Evolutionary conservation across 2,888 invertebrate genomes (phyloP).

Genomic region (Caenorhabditis japonica): DNA sequence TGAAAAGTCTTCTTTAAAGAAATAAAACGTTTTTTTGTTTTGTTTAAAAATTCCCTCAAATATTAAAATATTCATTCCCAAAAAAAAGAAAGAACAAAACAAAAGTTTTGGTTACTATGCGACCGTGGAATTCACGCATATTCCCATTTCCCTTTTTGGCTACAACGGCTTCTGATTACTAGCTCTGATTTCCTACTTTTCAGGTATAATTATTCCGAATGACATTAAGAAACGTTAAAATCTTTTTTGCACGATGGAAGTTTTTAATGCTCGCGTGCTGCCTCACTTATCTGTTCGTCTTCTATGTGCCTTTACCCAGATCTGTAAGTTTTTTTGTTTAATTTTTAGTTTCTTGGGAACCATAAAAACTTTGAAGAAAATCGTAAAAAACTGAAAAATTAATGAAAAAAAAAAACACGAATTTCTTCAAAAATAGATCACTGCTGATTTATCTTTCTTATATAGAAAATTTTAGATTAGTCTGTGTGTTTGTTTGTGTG

Average conservation of each 20-base stretch:
- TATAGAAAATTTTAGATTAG: no score
- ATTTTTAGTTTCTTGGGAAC: no score
- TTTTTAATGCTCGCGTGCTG: conserved; percentile 51
- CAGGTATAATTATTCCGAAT: conserved; percentile 50
- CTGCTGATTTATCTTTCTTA: no score
- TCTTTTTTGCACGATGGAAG: conserved; percentile 50
- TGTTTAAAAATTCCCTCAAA: no score
- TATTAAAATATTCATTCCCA: not conserved
- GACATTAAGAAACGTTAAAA: conserved; percentile 29
- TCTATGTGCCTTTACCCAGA: conserved; percentile 40
- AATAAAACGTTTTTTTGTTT: no score
- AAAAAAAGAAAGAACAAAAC: not conserved
- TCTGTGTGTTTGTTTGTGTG: no score
- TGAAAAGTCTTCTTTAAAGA: no score
- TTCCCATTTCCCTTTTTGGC: not conserved
- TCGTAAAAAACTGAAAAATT: no score
- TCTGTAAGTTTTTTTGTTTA: conserved; percentile 30
- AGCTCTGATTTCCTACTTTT: conserved; percentile 4
- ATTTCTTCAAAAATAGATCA: no score
- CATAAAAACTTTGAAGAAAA: no score
- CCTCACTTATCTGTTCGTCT: conserved; percentile 48
- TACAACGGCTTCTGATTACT: no score
- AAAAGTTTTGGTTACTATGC: conserved; percentile 37
- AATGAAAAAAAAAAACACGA: not conserved
- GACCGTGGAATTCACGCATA: not conserved